phyloP scores from a whole-genome alignment of 2,797 vertebrate species.

The Cossypha dichroa region DNA sequence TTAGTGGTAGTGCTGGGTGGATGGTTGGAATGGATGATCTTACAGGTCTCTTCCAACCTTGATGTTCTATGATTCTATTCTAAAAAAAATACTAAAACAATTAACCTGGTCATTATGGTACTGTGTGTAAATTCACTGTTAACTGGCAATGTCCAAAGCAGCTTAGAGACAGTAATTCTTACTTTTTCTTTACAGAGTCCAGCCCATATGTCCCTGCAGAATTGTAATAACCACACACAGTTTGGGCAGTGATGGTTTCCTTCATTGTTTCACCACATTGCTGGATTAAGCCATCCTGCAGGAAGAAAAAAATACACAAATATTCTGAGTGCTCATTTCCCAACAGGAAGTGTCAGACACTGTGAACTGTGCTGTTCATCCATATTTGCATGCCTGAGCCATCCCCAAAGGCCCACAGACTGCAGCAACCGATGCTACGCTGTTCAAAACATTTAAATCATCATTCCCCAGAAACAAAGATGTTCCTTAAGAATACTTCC shows the following conservation, averaged over 20 bases:
- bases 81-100: neutral
- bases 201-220: constrained; percentile 91
- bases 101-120: neutral
- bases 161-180: constrained; percentile 38
- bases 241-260: constrained; percentile 93
- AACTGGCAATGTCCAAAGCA: neutral
- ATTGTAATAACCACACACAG: constrained; percentile 90
- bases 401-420: accelerated
- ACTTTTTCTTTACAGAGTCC: constrained; percentile 96
- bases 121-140: neutral
- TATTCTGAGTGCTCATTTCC: neutral
- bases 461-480: neutral
- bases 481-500: neutral
- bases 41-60: neutral
- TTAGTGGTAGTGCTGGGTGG: neutral
- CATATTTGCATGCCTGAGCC: neutral
- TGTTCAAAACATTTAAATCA: neutral
- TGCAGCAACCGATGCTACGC: accelerated
- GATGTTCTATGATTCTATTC: neutral
- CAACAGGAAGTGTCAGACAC: neutral
- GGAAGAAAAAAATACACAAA: neutral
- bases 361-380: neutral
- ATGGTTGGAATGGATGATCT: neutral
- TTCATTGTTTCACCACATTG: constrained; percentile 99
- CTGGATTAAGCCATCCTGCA: constrained; percentile 94